Evolutionary conservation across 2,888 invertebrate species (phyloP), one percentile per base, ranked within the genome.

Genomic region (Galerucella nymphaeae): DNA sequence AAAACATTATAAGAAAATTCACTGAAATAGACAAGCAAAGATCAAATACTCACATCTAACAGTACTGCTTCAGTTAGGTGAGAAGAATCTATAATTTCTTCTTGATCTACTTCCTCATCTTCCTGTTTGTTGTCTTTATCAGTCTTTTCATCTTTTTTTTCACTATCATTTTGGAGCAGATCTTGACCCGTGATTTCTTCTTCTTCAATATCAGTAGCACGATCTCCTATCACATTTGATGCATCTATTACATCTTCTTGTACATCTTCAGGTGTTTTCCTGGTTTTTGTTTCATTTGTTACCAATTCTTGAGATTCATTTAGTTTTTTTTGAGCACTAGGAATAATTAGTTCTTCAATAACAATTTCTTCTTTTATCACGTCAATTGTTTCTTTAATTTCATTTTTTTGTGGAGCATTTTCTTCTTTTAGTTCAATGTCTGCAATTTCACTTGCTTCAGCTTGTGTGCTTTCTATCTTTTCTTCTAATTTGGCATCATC

Each of bases 51-150:
- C 80, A 83, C 84, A 72, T 82, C 81, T 57, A 81, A 81, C 70
- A 82, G 80, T 50, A 84, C 83, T 67, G 82, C 81, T 80, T 85
- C 85, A 5, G 88, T 88, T 70, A 88, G 78, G 13, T n/a, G n/a
- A n/a, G 41, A 68, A 68, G 67, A 73, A 42, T 71, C 75, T 72
- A 59, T 71, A 72, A 66, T 74, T 53, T 69, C 72, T 62, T 53
- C 67, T 65, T 66, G 65, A 20, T 50, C 38, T 50, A 61, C 58
- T 61, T n/a, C 61, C 45, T 66, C 66, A 57, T 70, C 66, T 16
- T 62, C 42, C 11, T 42, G 38, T 62, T 72, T 65, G 16, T 66
- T 66, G 38, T 58, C 65, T 30, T 55, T 58, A 14, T 69, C 67
- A 45, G 18, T 23, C 41, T 48, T 71, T 14, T 42, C 45, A 18